phyloP scores from a whole-genome alignment of 2,113 vertebrate species.

The Larimichthys crocea region DNA sequence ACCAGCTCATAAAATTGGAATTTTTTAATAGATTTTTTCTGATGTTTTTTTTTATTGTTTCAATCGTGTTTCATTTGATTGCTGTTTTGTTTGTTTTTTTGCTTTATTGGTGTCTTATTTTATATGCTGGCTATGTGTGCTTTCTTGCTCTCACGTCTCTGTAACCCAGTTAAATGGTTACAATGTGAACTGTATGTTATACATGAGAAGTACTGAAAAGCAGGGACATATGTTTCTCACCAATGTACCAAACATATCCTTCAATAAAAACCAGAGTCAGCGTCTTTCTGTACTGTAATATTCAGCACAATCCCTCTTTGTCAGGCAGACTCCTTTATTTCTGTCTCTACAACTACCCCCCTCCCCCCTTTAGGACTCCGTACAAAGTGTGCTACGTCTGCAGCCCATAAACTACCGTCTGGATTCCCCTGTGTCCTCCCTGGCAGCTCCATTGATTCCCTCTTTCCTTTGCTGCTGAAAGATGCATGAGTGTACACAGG shows the following conservation, averaged over 20 bases:
- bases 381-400: slow-evolving; percentile 66
- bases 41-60: background rate
- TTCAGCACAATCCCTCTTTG: slow-evolving; percentile 44
- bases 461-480: slow-evolving; percentile 67
- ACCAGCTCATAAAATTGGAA: background rate
- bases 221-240: background rate
- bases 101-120: background rate
- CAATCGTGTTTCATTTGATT: background rate
- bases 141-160: background rate
- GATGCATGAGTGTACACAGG: slow-evolving; percentile 61
- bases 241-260: background rate
- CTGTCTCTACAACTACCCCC: slow-evolving; percentile 20
- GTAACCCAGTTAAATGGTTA: background rate
- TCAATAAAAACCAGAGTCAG: background rate
- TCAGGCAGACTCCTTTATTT: slow-evolving; percentile 60
- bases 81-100: background rate
- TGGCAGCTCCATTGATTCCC: slow-evolving; percentile 72
- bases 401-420: slow-evolving; percentile 69
- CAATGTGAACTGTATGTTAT: background rate
- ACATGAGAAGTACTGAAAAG: background rate
- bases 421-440: slow-evolving; percentile 71
- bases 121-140: too few relatives aligned
- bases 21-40: background rate
- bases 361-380: slow-evolving; percentile 29
- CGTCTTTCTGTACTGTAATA: slow-evolving; percentile 16